Conservation (phyloP, 2,888 invertebrate species). For the Cheilosia scutellata region DNA sequence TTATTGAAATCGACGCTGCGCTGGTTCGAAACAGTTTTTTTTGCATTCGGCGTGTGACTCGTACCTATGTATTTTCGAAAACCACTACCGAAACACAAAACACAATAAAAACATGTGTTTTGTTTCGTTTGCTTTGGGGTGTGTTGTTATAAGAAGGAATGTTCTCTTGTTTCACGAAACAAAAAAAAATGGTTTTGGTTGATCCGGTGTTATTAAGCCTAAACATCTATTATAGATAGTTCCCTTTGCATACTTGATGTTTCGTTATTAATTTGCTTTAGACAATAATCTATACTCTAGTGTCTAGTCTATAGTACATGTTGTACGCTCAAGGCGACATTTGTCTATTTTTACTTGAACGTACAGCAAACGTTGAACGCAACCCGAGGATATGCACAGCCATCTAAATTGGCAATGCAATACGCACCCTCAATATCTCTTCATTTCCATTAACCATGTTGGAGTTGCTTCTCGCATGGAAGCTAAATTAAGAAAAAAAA, state of each 20-base stretch:
- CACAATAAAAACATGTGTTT: no score
- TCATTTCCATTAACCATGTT: slow-evolving; percentile 17
- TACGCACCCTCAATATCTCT: slow-evolving; percentile 13
- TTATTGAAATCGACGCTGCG: no score
- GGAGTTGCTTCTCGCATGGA: slow-evolving; percentile 9
- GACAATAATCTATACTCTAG: neutral
- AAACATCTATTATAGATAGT: neutral
- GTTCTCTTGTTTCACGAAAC: no score
- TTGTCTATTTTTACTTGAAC: slow-evolving; percentile 4
- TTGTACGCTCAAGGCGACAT: neutral
- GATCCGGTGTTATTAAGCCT: no score
- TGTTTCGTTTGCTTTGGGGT: no score
- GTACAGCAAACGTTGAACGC: slow-evolving; percentile 19
- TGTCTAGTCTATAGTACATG: neutral
- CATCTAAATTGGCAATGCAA: slow-evolving; percentile 40
- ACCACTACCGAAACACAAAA: no score
- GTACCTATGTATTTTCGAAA: no score
- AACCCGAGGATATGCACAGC: slow-evolving; percentile 9
- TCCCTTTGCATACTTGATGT: neutral
- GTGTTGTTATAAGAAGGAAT: no score
- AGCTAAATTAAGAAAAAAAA: slow-evolving; percentile 49
- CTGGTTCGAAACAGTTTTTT: no score
- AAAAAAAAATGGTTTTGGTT: no score
- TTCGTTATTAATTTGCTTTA: no score
- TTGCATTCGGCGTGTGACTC: no score